These are phyloP conservation scores for Tipula unca DNA, from an alignment of 2,888 invertebrate genomes.

Conservation along the genomic window DNA sequence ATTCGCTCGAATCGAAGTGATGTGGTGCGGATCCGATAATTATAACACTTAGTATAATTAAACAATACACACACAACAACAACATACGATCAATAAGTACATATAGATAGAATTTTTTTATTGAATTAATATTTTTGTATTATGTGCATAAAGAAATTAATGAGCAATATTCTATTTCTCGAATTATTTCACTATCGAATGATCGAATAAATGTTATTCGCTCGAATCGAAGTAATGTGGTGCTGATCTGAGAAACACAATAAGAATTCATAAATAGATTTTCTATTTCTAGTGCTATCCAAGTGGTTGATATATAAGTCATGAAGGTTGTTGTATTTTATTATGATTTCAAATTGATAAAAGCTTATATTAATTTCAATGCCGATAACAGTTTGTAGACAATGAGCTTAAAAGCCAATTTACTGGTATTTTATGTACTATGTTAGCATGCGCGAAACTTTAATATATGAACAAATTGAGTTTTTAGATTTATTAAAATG, in stretches of 20 bases:
- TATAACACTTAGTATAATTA: neutral
- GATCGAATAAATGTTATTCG: neutral
- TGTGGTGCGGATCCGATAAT: neutral
- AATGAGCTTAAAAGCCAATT: neutral
- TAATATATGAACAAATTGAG: no score
- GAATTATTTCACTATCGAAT: neutral
- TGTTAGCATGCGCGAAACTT: neutral
- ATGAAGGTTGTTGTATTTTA: no score
- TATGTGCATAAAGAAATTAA: neutral
- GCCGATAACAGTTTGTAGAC: neutral
- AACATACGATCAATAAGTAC: neutral
- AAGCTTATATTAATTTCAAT: neutral
- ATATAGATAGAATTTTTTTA: neutral
- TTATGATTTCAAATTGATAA: neutral
- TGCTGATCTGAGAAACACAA: neutral
- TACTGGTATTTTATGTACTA: neutral
- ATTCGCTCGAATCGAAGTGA: neutral
- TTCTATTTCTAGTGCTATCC: neutral
- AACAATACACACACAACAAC: neutral
- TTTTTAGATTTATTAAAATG: no score
- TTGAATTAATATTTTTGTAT: neutral
- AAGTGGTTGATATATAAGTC: neutral
- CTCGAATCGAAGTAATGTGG: neutral
- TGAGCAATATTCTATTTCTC: neutral
- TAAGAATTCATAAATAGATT: neutral